Conservation (phyloP, 2,113 vertebrate species). For the Arenaria interpres region DNA sequence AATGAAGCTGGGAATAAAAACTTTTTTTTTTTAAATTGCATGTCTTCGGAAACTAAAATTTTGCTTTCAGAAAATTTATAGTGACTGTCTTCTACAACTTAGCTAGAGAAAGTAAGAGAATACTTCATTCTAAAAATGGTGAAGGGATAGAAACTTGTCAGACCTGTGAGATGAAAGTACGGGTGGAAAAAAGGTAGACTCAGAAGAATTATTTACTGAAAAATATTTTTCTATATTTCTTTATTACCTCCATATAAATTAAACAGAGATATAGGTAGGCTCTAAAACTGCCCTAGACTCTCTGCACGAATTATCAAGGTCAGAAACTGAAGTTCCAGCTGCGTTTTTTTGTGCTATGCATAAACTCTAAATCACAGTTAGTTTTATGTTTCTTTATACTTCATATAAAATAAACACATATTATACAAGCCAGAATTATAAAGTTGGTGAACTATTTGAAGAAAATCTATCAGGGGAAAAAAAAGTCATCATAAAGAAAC, state of each 20-base stretch:
- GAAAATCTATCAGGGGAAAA: neutral
- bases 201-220: neutral
- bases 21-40: neutral
- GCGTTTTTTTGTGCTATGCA: neutral
- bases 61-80: neutral
- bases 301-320: neutral
- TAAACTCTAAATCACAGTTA: neutral
- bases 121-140: neutral
- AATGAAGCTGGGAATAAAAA: neutral
- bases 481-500: neutral
- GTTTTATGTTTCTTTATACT: neutral
- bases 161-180: neutral
- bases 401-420: neutral
- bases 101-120: neutral
- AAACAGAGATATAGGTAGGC: neutral
- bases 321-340: neutral
- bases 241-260: neutral
- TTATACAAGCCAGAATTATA: neutral
- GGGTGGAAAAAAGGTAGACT: neutral
- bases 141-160: neutral
- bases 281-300: neutral
- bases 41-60: neutral
- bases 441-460: neutral
- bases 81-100: neutral
- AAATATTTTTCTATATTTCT: neutral